Evolutionary conservation across 1,140 invertebrate species (phyloP).

Genomic region (Formica selysi): DNA sequence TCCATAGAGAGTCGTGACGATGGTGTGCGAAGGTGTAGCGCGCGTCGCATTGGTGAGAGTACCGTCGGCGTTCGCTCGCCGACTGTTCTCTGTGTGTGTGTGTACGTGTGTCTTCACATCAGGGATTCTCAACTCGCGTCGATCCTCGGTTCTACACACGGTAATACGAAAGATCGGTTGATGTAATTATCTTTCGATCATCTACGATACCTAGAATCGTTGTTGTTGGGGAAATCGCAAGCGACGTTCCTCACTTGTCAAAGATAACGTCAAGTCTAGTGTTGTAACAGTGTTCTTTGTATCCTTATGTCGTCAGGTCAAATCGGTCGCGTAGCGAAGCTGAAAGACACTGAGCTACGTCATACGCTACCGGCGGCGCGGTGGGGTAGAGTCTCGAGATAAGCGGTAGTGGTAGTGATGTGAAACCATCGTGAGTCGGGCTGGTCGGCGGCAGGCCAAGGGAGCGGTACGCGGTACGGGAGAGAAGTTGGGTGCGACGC

Average conservation of each 20-base stretch:
- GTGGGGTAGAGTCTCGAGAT: conserved; percentile 55
- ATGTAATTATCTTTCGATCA: background rate
- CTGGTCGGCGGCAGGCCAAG: conserved; percentile 56
- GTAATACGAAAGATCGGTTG: no score
- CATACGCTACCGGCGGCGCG: conserved; percentile 42
- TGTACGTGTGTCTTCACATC: background rate
- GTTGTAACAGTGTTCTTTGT: no score
- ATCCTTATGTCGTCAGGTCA: no score
- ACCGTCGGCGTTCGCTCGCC: conserved; percentile 20
- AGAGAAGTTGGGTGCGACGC: conserved; percentile 53
- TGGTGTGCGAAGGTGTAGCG: conserved; percentile 53
- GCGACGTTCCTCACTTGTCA: background rate
- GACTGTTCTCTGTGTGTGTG: background rate
- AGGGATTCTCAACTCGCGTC: conserved; percentile 3
- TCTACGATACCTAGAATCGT: background rate
- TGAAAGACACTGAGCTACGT: conserved; percentile 49
- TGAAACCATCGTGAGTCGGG: conserved; percentile 65
- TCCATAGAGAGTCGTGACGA: conserved; percentile 77
- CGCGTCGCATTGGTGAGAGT: conserved; percentile 14
- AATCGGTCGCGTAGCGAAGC: background rate
- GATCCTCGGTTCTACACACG: no score
- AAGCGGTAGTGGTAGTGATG: conserved; percentile 68
- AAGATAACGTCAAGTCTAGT: background rate
- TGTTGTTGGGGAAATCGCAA: background rate
- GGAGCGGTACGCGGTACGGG: conserved; percentile 56